Base-by-base conservation (phyloP, 1,140 invertebrate genomes). In the Philaenus spumarius region DNA sequence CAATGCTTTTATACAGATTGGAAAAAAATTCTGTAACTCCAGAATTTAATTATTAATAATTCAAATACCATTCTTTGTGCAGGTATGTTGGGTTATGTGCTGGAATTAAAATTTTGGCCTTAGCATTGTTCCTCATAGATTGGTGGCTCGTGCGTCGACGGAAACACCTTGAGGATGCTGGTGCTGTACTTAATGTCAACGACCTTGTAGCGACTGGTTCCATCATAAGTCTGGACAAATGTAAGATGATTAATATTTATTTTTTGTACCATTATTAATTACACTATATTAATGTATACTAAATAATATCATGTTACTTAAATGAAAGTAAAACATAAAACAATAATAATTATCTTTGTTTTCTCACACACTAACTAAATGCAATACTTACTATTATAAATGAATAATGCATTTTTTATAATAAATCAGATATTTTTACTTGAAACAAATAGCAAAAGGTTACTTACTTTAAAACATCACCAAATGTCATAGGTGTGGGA, bases 71-170 rank as follows among this genome's bases (percentile, higher is more conserved):
- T 17, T n/a, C 12, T 40, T n/a, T 40, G 67, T 68, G n/a, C 64
- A 92, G 90, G 75, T 91, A 94, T 70, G 90, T 93, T 54, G 91
- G 90, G 23, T 78, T 95, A 3, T 94, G 91, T 71, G 88, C 89
- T 26, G 86, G 86, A n/a, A 89, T 96, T 40, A 96, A 96, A 73
- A 83, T 93, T 54, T 73, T 95, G 37, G 91, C 91, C 1, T 72
- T 92, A 34, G 82, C 85, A 14, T 83, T 95, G 67, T 96, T 95
- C 71, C 71, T 90, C 17, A 78, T 90, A 39, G 92, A 95, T 68
- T 96, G 90, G 89, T 89, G 90, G 82, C 72, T 90, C 9, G 83
- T 95, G 15, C 82, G 90, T 54, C 80, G 85, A 66, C 82, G 86
- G 67, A 84, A 81, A 68, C 82, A 89, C 63, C 74, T 89, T 19